These are phyloP conservation scores for Xestobium rufovillosum DNA, from an alignment of 2,888 invertebrate genomes.

Conservation along the genomic window DNA sequence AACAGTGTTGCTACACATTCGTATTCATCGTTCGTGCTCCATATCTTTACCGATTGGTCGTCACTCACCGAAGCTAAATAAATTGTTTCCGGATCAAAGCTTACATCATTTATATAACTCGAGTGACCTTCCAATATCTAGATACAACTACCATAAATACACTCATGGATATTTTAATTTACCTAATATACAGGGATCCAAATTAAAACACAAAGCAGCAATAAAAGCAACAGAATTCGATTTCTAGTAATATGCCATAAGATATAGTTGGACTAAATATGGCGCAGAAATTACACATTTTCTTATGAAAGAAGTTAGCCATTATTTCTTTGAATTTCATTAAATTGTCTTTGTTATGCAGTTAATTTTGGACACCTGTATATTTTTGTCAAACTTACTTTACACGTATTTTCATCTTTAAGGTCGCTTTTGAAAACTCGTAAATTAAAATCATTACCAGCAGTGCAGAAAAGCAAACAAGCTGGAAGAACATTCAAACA, in stretches of 20 bases:
- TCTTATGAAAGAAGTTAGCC: too few relatives aligned
- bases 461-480: slow-evolving; percentile 48
- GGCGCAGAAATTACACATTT: slow-evolving; percentile 5
- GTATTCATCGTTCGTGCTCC: slow-evolving; percentile 49
- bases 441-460: slow-evolving; percentile 51
- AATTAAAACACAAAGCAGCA: slow-evolving; percentile 4
- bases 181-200: not conserved
- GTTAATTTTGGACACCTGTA: not conserved
- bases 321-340: too few relatives aligned
- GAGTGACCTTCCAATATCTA: slow-evolving; percentile 56
- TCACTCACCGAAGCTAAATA: slow-evolving; percentile 68
- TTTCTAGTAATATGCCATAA: slow-evolving; percentile 5
- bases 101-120: slow-evolving; percentile 61
- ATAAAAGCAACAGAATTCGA: slow-evolving; percentile 5
- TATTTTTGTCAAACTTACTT: slow-evolving; percentile 33
- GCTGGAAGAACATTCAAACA: slow-evolving; percentile 52
- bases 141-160: too few relatives aligned
- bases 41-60: slow-evolving; percentile 65
- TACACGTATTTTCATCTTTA: slow-evolving; percentile 43
- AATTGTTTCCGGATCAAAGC: slow-evolving; percentile 62
- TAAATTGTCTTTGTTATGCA: slow-evolving; percentile 8
- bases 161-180: too few relatives aligned
- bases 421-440: slow-evolving; percentile 51
- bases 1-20: slow-evolving; percentile 52
- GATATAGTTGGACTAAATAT: slow-evolving; percentile 6